Base-by-base conservation (phyloP, 2,888 invertebrate genomes). In the Stegophylla sp. region DNA sequence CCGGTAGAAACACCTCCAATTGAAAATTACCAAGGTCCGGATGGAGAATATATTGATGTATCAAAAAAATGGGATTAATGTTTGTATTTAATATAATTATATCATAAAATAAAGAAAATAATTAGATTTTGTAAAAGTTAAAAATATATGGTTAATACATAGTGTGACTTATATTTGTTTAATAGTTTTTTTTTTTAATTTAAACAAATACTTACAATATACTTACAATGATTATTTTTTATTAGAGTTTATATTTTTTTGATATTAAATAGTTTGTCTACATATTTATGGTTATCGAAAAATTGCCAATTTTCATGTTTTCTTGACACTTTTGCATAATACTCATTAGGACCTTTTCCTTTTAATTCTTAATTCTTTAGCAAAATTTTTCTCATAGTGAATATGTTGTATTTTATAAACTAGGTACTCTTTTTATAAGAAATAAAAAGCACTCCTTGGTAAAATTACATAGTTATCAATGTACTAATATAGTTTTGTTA, bases 41-140 rank as follows among this genome's bases (percentile, higher is more conserved):
- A 98, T 87, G 98, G 98, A 56, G 95, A 97, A 85, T 97, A 96
- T 86, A 86, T 91, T 28, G 93, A 97, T 86, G 88, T 93, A 45
- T 91, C 94, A 0, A 93, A 90, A 86, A 93, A 92, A 85, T 95
- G 94, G 93, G 90, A 91, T 0, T 82, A 59, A 74, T 43, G 26
- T 45, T 3, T 26, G 41, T 45, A 41, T 26, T 17, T 43, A 13
- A n/a, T 28, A 20, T 53, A 53, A 13, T 17, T 26, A n/a, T 53
- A 3, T 75, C 34, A 51, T 17, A 64, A 41, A 64, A 53, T 28
- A 23, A 41, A 28, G 7, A 4, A 61, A 64, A 64, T 51, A 26
- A 64, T 63, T 75, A 75, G 51, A 41, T 51, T 63, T 23, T 51
- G 3, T 74, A 41, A 66, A 41, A 26, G 4, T 41, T 53, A 12